A percentile compares a stretch with the other conserved stretches of the same genome.
Evolutionary conservation across 2,113 vertebrate species (phyloP).

Genomic region (Tetrax tetrax): DNA sequence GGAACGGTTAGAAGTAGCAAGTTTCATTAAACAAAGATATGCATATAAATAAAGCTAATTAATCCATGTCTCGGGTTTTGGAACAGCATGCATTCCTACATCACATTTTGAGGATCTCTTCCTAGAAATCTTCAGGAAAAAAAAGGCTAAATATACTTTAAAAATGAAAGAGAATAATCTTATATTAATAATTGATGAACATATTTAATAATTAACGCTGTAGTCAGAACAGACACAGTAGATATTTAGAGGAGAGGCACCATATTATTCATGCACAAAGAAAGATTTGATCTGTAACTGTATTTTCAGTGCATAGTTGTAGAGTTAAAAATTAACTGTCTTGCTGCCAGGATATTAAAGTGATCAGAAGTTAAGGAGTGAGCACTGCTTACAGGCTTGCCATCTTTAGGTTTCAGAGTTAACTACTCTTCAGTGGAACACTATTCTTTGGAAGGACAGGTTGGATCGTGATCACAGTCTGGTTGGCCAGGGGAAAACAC

Average conservation of each 20-base stretch:
- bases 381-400: not conserved
- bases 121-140: not conserved
- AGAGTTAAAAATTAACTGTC: conserved; percentile 18
- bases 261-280: not conserved
- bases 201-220: conserved; percentile 27
- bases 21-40: not conserved
- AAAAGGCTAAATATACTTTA: not conserved
- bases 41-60: not conserved
- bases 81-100: not conserved
- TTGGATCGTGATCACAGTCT: fast-evolving
- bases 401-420: not conserved
- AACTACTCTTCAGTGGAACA: not conserved
- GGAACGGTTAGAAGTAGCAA: not conserved
- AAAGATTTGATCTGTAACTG: not conserved
- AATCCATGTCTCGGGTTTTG: not conserved
- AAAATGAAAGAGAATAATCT: not conserved
- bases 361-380: not conserved
- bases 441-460: not conserved
- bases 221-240: not conserved
- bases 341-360: not conserved
- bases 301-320: not conserved
- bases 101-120: not conserved
- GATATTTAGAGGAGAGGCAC: not conserved
- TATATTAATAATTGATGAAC: conserved; percentile 21
- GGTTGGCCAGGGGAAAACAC: not conserved